Evolutionary conservation across 2,113 vertebrate species (phyloP).

Genomic region (Antechinus stuartii): DNA sequence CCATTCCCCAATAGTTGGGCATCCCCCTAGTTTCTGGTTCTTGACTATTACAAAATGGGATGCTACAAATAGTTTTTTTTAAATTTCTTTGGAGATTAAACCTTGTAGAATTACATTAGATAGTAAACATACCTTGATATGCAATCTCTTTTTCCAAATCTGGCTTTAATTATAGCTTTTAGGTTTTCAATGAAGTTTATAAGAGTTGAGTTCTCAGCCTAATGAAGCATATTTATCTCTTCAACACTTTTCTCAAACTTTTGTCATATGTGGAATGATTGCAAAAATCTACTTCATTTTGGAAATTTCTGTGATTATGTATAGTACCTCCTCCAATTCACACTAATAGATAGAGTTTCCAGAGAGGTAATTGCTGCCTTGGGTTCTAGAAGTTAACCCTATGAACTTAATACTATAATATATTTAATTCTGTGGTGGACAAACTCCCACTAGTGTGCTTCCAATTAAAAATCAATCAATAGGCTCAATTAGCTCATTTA

Average conservation of each 20-base stretch:
- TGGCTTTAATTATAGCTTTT: background rate
- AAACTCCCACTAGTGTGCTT: background rate
- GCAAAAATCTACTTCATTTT: background rate
- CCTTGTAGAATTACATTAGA: background rate
- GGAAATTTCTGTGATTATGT: background rate
- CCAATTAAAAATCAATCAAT: background rate
- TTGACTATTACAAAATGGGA: background rate
- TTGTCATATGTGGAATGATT: background rate
- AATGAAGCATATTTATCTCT: background rate
- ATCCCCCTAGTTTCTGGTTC: background rate
- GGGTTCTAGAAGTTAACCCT: background rate
- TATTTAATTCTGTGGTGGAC: background rate
- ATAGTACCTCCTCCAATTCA: background rate
- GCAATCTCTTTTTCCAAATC: background rate
- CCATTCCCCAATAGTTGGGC: background rate
- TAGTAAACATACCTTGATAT: background rate
- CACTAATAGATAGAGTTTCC: background rate
- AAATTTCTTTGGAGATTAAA: background rate
- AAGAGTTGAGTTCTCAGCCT: background rate
- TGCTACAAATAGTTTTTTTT: background rate
- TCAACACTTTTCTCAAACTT: background rate
- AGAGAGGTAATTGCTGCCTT: background rate
- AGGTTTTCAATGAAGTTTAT: background rate
- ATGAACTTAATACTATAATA: background rate
- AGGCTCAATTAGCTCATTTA: background rate